Conservation (phyloP, 2,888 invertebrate species). For the Orchesellides sinensis region DNA sequence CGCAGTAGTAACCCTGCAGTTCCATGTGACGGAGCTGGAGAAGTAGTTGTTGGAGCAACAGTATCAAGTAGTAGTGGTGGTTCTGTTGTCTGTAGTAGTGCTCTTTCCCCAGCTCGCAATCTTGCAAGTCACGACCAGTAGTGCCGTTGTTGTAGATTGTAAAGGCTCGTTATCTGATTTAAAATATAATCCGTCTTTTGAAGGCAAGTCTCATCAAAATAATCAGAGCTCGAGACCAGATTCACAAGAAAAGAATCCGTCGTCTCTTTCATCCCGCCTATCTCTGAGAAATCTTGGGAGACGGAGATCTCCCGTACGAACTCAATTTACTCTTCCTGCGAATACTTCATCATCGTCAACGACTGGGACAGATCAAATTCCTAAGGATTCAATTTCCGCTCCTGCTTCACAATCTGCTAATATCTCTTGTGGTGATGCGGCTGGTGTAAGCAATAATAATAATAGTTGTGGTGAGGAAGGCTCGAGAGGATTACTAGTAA, state of each 20-base stretch:
- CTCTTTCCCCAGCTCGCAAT: background rate
- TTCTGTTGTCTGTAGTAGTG: background rate
- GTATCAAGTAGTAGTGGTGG: background rate
- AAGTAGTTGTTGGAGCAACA: background rate
- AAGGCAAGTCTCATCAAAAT: conserved; percentile 46
- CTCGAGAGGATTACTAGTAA: conserved; percentile 27
- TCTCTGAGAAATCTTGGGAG: conserved; percentile 41
- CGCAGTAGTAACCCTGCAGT: conserved; percentile 54
- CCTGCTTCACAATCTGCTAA: conserved; percentile 29
- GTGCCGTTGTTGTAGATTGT: background rate
- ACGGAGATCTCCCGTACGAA: conserved; percentile 50
- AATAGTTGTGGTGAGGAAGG: conserved; percentile 6
- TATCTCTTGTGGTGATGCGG: conserved; percentile 30
- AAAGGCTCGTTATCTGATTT: conserved; percentile 23
- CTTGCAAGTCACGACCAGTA: background rate
- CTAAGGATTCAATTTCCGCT: conserved; percentile 54
- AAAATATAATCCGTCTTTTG: conserved; percentile 48
- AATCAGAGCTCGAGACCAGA: conserved; percentile 27
- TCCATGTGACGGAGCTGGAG: conserved; percentile 41
- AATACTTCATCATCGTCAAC: conserved; percentile 11
- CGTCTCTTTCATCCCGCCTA: conserved; percentile 28
- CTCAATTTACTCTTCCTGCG: conserved; percentile 45
- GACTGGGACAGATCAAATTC: conserved; percentile 45
- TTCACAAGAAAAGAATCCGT: conserved; percentile 23
- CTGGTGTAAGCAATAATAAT: conserved; percentile 7